Base-by-base conservation (phyloP, 2,797 vertebrate genomes). In the Gila robusta region DNA sequence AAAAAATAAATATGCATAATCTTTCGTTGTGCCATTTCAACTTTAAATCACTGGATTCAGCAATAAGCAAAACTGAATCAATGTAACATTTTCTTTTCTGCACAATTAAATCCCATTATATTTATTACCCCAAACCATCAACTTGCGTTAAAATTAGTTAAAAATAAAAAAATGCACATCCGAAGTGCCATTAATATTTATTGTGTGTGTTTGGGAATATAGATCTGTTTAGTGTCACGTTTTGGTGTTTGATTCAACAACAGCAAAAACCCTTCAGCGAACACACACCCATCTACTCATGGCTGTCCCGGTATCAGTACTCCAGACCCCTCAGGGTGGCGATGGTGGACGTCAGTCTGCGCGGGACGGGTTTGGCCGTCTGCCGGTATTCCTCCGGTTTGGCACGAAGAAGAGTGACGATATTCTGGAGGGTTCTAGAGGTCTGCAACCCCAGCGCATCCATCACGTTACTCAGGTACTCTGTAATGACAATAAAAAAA, bases 401-500 rank as follows among this genome's bases (percentile, higher is more conserved):
- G 88, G 96, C 92, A 91, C 98, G 97, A 85, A 99, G 87, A 76
- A 98, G 96, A 0, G 91, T 88, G 0, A 92, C 93, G 0, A 97
- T 96, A 73, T 94, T 95, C 89, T 98, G 98, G 82, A 99, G 95
- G 0, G 89, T 76, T 87, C 96, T 95, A 0, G 98, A 98, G 0
- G 98, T 97, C 94, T 99, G 98, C 47, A 99, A 96, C 71, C 98
- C 98, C 44, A 99, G 93, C 6, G 98, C 98, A 0, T 99, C 98
- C 98, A 99, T 99, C 91, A 99, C 98, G 0, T 99, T 99, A 90
- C 96, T 98, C 72, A 99, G 94, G 83, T 99, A 99, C 91, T 99
- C 98, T 99, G 93, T 21, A 37, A 77, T 16, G 3, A 78, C 32
- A 39, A n/a, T n/a, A 5, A 76, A 12, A 72, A 19, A 32, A n/a